Base-by-base conservation (phyloP, 2,113 vertebrate species). In the Thamnaconus septentrionalis region DNA sequence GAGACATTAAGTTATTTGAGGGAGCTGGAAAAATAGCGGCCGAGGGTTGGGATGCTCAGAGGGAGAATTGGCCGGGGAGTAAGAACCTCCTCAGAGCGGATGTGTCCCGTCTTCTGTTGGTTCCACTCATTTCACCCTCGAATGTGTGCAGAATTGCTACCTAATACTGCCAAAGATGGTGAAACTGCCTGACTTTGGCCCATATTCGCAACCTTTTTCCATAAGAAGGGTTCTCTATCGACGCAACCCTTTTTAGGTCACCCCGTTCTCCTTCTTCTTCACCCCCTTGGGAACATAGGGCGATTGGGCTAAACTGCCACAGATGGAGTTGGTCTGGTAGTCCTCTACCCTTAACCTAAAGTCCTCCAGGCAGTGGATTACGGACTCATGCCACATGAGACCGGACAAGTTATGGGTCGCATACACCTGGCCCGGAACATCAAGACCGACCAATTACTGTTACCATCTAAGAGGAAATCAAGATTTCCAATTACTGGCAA, bases 111-210 rank as follows among this genome's bases (percentile, higher is more conserved):
- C 59, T 43, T 69, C 12, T 46, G 61, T 74, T 6, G 9, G 12
- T 58, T 71, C 11, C 57, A 47, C 11, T 3, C 10, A 45, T 54
- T 43, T 49, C 18, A 44, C 53, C 41, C 45, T 18, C 53, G n/a
- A 12, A 40, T 42, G 52, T 53, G 51, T 40, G 44, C 8, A 61
- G n/a, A 52, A 10, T 49, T 48, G 46, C 59, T 53, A 55, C 54
- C 31, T n/a, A 18, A 52, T 42, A 9, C 3, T 31, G 18, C 1
- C 18, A 31, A 31, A 31, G 18, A 1, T 31, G 70, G 51, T 41
- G 51, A 10, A 45, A 60, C 61, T 71, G 18, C 44, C 53, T 72
- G 78, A 81, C 73, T 71, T 79, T 76, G 80, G 59, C 77, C 83
- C 63, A 78, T 48, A 78, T 80, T 76, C 43, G 60, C 46, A 50